A percentile compares a stretch with the other conserved stretches of the same genome.
Conservation (phyloP, 1,140 invertebrate species). For the Copidosoma floridanum region DNA sequence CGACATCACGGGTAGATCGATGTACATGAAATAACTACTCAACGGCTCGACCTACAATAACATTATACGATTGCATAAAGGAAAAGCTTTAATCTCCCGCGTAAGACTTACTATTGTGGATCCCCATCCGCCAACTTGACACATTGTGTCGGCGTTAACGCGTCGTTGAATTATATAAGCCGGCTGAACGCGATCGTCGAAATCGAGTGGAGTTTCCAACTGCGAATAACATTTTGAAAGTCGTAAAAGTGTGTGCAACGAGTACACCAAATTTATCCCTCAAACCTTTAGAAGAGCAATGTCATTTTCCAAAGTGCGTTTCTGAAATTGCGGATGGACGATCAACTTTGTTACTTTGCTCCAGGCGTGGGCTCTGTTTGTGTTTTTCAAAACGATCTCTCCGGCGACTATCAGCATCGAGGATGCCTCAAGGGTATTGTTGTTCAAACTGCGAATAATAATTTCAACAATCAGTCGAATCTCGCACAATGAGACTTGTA, state of each 20-base stretch:
- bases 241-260: too few relatives aligned
- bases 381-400: conserved; percentile 11
- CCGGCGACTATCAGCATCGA: conserved; percentile 5
- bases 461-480: too few relatives aligned
- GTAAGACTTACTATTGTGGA: too few relatives aligned
- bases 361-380: not conserved
- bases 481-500: too few relatives aligned
- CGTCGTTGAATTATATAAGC: not conserved
- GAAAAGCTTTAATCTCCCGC: too few relatives aligned
- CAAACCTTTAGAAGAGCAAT: conserved; percentile 8
- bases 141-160: not conserved
- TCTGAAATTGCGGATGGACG: conserved; percentile 13
- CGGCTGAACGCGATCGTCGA: not conserved
- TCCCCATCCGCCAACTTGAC: conserved; percentile 28
- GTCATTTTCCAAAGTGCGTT: conserved; percentile 5
- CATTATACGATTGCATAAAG: too few relatives aligned
- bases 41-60: too few relatives aligned
- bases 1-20: conserved; percentile 6
- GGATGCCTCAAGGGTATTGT: not conserved
- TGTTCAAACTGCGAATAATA: too few relatives aligned
- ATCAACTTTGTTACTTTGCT: not conserved
- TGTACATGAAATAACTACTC: conserved; percentile 2
- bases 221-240: too few relatives aligned
- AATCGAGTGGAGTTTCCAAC: not conserved
- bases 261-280: too few relatives aligned